Conservation (phyloP, 92 coral and sea anemone species). For the Epizoanthus stellaris region DNA sequence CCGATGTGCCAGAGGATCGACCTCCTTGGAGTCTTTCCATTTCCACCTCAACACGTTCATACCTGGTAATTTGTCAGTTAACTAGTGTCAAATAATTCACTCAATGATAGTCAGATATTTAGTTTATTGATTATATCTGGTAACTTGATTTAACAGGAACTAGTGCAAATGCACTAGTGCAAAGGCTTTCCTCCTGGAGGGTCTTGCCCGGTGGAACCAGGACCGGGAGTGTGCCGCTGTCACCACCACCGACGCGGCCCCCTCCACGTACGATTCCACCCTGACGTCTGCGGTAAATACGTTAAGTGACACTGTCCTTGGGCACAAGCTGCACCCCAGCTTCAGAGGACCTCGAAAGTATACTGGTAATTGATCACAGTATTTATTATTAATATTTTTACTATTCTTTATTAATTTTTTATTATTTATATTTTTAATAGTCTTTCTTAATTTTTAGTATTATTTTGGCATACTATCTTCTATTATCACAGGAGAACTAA, state of each 20-base stretch:
- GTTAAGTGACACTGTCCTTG: conserved; percentile 25
- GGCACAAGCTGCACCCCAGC: background rate
- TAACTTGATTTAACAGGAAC: no score
- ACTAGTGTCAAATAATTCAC: no score
- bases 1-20: conserved; percentile 40
- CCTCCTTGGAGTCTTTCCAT: conserved; percentile 48
- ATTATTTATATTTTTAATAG: background rate
- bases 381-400: no score
- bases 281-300: conserved; percentile 21
- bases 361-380: conserved; percentile 29
- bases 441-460: background rate
- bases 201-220: conserved; percentile 62
- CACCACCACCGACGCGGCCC: background rate
- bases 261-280: background rate
- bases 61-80: conserved; percentile 21
- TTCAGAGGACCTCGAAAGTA: conserved; percentile 43
- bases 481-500: conserved; percentile 50
- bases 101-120: no score
- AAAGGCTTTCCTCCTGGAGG: conserved; percentile 73
- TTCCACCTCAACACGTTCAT: conserved; percentile 25
- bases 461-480: background rate
- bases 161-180: conserved; percentile 41
- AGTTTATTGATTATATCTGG: no score
- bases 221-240: conserved; percentile 48
- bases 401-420: no score